Base-by-base conservation (phyloP, 2,797 vertebrate species). In the Tokudaia tokunoshimensis region DNA sequence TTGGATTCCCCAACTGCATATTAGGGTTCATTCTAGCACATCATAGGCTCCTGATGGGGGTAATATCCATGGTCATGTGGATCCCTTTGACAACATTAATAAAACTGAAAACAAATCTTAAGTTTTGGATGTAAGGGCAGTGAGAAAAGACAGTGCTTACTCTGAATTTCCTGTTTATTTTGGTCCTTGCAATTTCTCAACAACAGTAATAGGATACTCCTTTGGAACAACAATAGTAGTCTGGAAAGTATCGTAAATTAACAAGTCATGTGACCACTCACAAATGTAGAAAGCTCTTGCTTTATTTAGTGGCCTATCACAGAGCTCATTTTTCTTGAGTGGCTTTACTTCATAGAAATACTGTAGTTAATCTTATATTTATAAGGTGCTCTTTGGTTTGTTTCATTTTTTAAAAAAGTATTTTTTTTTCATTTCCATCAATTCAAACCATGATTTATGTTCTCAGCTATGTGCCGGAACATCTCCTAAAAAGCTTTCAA, bases 131-230 rank as follows among this genome's bases (percentile, higher is more conserved):
- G 37, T 31, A 87, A 92, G 0, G 82, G 29, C 14, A 85, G 50
- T 52, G 70, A 87, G 92, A 72, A 70, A 67, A 91, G 87, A 90
- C 50, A 91, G 37, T 57, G 44, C 86, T 93, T 70, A 91, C 63
- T 94, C 72, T 2, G 24, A 89, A 92, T 94, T 94, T 97, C 82
- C 93, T 92, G 85, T 95, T 95, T 97, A 70, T 95, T 94, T 94
- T 92, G 41, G 26, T 81, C 72, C 85, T 65, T 86, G 90, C 96
- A 91, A 83, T 34, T 94, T 93, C 88, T 94, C 29, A 93, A 93
- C 75, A 88, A 31, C 29, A 70, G 50, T 90, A 80, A 91, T 63
- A 72, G 50, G 57, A 7, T 85, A 79, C 89, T 92, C 94, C 34
- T 97, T 95, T 93, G 92, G 81, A 94, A 81, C 52, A 61, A 2